Evolutionary conservation across 2,797 vertebrate species (phyloP).

Genomic region (Eupleurogrammus muticus): DNA sequence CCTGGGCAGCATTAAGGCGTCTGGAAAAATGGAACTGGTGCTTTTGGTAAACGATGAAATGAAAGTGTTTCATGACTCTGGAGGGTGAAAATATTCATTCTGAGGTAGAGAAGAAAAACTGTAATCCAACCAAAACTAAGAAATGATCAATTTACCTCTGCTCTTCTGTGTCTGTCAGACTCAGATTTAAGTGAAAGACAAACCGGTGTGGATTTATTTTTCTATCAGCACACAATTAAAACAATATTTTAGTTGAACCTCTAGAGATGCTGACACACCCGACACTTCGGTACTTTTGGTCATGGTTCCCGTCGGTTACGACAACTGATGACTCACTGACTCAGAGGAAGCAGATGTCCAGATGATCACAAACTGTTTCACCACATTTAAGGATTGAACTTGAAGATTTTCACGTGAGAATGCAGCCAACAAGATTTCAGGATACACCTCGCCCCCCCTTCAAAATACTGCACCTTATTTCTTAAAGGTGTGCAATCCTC

Average conservation of each 20-base stretch:
- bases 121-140: not conserved
- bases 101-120: not conserved
- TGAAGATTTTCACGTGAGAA: no score
- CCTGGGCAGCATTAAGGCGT: constrained; percentile 21
- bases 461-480: no score
- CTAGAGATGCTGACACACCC: constrained; percentile 13
- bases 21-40: constrained; percentile 42
- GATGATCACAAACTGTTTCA: not conserved
- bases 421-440: no score
- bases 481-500: no score
- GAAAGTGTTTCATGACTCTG: constrained; percentile 23
- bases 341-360: not conserved
- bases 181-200: not conserved
- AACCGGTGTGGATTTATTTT: not conserved
- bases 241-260: no score
- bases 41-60: constrained; percentile 53
- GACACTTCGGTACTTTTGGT: constrained; percentile 11
- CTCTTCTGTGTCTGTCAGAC: not conserved
- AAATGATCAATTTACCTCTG: not conserved
- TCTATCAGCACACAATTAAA: constrained; percentile 4
- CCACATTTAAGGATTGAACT: not conserved
- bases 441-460: no score
- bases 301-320: constrained; percentile 23
- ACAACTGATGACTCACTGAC: constrained; percentile 32
- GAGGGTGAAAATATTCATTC: not conserved